Base-by-base conservation (phyloP, 2,113 vertebrate genomes). In the Phyllopteryx taeniolatus region DNA sequence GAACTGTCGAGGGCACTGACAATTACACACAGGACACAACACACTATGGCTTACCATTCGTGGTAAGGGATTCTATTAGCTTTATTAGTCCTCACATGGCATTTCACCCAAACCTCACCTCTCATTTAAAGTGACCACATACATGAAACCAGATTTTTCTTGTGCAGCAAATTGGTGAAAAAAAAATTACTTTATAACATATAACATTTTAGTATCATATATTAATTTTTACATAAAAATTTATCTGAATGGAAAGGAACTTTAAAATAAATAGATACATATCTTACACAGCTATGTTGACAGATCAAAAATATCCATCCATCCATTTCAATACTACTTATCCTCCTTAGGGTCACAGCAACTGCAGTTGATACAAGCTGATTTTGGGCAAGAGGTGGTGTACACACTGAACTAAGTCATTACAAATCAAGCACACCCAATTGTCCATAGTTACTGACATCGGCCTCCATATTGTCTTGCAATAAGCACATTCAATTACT, bases 1-100 rank as follows among this genome's bases (percentile, higher is more conserved):
- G 84, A 90, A 76, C 73, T 82, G 83, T 84, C 70, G 72, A 74
- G 82, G 79, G 73, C 70, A 53, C 65, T 53, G 67, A 79, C 66
- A 66, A 77, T 72, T 65, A 75, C 73, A 75, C 70, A 64, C 71
- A 72, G 59, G 74, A 72, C 65, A 59, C 61, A 76, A 56, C 62
- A 35, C 71, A 70, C 43, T 68, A 47, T 39, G 54, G 61, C 56
- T 78, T 47, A 64, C 65, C 59, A 61, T 67, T 74, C 68, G 43
- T 67, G 54, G 57, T 53, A 72, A 70, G 70, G 72, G 46, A 44
- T 12, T 71, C 10, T 54, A 57, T 71, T 46, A 47, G 74, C 33
- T 66, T 47, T 59, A 72, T 71, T 75, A 42, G 5, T 35, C 11
- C 57, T 62, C 59, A 57, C 62, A 49, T 31, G 64, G 59, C 31